phyloP scores from a whole-genome alignment of 2,113 vertebrate genomes.

The Eulemur macaco region DNA sequence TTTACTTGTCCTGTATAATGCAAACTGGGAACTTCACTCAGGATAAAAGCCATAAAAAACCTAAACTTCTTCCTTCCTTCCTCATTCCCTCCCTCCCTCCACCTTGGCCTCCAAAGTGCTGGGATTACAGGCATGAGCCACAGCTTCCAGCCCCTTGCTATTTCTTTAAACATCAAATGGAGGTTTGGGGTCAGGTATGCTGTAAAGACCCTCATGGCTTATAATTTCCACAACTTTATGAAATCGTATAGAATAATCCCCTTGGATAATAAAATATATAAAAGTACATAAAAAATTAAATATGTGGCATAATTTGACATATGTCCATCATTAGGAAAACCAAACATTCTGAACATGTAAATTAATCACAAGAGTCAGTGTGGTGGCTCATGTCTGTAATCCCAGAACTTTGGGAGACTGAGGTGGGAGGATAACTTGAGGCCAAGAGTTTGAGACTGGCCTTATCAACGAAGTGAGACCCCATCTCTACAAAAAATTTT shows the following conservation, averaged over 20 bases:
- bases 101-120: no score
- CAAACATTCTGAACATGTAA: neutral
- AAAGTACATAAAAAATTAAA: neutral
- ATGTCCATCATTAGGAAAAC: neutral
- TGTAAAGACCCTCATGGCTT: neutral
- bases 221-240: neutral
- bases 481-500: no score
- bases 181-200: neutral
- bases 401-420: no score
- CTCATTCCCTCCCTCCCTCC: no score
- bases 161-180: constrained; percentile 24
- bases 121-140: no score
- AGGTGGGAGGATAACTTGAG: no score
- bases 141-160: neutral
- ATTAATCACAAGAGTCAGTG: neutral
- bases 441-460: no score
- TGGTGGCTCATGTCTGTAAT: no score
- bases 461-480: no score
- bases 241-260: neutral
- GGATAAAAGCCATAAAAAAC: neutral
- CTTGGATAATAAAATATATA: neutral
- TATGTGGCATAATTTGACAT: neutral
- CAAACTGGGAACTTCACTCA: neutral
- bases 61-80: neutral
- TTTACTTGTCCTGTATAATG: neutral